Evolutionary conservation across 1,140 invertebrate species (phyloP).

Genomic region (Drosophila lini): DNA sequence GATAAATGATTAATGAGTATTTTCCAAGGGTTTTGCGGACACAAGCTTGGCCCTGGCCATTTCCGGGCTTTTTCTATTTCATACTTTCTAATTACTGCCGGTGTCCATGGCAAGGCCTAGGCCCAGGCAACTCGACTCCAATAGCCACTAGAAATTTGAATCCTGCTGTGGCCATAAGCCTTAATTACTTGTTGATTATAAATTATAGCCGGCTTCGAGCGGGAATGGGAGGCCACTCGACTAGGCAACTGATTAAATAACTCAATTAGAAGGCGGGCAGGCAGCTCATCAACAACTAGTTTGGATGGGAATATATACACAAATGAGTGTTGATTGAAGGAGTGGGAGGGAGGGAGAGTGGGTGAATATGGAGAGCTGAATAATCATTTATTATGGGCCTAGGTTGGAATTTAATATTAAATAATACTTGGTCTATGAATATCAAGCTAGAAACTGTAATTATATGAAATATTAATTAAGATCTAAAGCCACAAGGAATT

Average conservation of each 20-base stretch:
- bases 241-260: slow-evolving; percentile 53
- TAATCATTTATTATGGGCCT: neutral
- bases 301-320: slow-evolving; percentile 4
- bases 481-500: too few relatives aligned
- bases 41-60: neutral
- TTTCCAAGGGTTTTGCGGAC: neutral
- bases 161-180: slow-evolving; percentile 31
- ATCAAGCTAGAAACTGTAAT: neutral
- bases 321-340: slow-evolving; percentile 21
- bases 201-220: slow-evolving; percentile 41
- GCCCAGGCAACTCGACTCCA: slow-evolving; percentile 18
- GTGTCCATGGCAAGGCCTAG: neutral
- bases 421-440: neutral
- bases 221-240: slow-evolving; percentile 10
- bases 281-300: slow-evolving; percentile 28
- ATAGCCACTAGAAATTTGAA: slow-evolving; percentile 30
- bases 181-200: slow-evolving; percentile 76
- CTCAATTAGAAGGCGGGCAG: slow-evolving; percentile 34
- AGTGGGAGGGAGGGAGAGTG: too few relatives aligned
- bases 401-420: neutral
- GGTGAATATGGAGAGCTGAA: neutral
- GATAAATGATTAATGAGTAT: slow-evolving; percentile 72
- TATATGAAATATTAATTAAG: too few relatives aligned
- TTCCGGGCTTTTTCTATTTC: slow-evolving; percentile 19
- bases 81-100: slow-evolving; percentile 35